Base-by-base conservation (phyloP, 2,888 invertebrate species). In the Athalia cordata region DNA sequence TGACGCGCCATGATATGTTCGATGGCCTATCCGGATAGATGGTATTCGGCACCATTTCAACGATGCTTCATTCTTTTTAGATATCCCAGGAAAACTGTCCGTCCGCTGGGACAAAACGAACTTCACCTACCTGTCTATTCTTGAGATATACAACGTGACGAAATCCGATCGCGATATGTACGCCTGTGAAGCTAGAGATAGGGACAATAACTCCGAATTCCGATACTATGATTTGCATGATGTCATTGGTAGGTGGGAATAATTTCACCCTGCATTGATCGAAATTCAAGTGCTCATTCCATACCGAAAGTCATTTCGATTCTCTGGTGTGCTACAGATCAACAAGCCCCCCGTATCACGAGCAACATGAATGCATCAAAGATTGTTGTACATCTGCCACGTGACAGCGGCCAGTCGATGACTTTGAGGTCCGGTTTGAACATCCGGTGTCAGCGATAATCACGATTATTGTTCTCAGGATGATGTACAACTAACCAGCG, bases 341-440 rank as follows among this genome's bases (percentile, higher is more conserved):
- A 92, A 0, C 78, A 84, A 13, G 77, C 82, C 55, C 93, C 93
- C 0, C 81, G 50, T 45, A 90, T 93, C 67, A 81, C 80, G 0
- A 91, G 91, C 5, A 93, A 93, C 84, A 86, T 93, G 85, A 90
- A 92, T 64, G 83, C 86, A 75, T 87, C 90, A 0, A 88, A 90
- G 75, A 82, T 89, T 4, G 81, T 82, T 9, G 84, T 91, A 9
- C 88, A 88, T 74, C 82, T 90, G 4, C 90, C 89, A 8, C 81
- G 76, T 4, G 82, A 87, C 9, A 83, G 83, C 4, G 84, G 85
- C 29, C 82, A 86, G 64, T 80, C 80, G 0, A 59, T 87, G 4
- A 68, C 79, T 61, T 81, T 90, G 0, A 79, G 78, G 9, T 74
- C 13, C 43, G 59, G 62, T 62, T 80, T 72, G n/a, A n/a, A n/a